phyloP scores from a whole-genome alignment of 2,113 vertebrate species.

The Malurus melanocephalus region DNA sequence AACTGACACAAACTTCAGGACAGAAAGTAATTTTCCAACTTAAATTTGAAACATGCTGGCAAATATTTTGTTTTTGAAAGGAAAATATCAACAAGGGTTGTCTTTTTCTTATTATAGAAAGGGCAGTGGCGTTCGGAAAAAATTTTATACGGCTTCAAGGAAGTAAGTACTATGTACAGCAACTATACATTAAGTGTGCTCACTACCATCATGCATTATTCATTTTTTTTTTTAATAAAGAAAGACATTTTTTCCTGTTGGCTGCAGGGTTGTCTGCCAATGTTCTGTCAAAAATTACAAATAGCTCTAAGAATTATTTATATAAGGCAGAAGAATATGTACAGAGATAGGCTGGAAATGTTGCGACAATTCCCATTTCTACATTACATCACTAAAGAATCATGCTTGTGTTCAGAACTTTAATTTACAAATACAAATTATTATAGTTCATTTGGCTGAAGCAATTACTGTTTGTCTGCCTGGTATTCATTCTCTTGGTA shows the following conservation, averaged over 20 bases:
- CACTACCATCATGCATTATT: background rate
- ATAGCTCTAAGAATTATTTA: constrained; percentile 8
- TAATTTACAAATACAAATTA: background rate
- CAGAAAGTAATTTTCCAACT: background rate
- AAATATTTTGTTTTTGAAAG: constrained; percentile 7
- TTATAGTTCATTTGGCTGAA: background rate
- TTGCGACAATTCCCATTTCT: background rate
- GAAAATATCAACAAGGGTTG: background rate
- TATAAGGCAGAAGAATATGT: background rate
- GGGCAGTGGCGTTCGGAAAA: background rate
- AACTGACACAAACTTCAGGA: background rate
- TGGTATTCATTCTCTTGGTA: background rate
- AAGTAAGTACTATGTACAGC: background rate
- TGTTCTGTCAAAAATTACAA: constrained; percentile 6
- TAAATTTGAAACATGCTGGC: background rate
- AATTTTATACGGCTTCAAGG: background rate
- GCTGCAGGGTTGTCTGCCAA: background rate
- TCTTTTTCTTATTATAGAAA: background rate
- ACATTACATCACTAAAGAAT: background rate
- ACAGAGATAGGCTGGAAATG: background rate
- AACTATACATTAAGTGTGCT: background rate
- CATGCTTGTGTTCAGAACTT: background rate
- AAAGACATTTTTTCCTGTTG: background rate
- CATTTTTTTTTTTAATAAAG: background rate
- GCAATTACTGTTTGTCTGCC: background rate